Base-by-base conservation (phyloP, 2,113 vertebrate genomes). In the Microtus montanus region DNA sequence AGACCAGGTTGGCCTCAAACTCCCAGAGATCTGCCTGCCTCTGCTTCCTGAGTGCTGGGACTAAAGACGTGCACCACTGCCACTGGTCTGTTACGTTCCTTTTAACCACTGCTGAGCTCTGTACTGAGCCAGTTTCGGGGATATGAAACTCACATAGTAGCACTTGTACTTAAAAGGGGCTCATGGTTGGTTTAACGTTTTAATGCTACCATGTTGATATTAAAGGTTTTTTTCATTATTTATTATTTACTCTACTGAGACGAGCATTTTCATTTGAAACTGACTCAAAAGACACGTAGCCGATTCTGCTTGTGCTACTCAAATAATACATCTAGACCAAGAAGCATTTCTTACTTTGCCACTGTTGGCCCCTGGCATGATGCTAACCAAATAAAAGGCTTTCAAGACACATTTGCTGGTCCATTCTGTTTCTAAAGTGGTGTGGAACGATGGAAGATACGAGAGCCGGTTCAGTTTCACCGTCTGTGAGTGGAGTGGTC, bases 361-460 rank as follows among this genome's bases (percentile, higher is more conserved):
- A 73, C 63, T n/a, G 1, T 85, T 92, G 64, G 19, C 28, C 35
- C 2, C 61, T 79, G 63, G 30, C 24, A 49, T 73, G 44, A 80
- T 92, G 35, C 26, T 90, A 93, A 93, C 91, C 77, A 92, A 13
- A 15, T 74, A 74, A 89, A 7, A 91, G 82, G 75, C n/a, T 79
- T 28, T 89, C 52, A 86, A 61, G 75, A 61, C 61, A 13, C 35
- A 24, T 54, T 95, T 26, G 61, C 28, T 92, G 73, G 74, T 26
- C 64, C 78, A 89, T 95, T 84, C 49, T 63, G 7, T 84, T 70
- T 20, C 82, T 70, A 58, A 92, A 30, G 22, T 68, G 20, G 33
- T 66, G 4, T 91, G 66, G 20, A 63, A 70, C 10, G 24, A 26
- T 73, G 15, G 35, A 66, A 20, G n/a, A 70, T 1, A 8, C 0